Percentiles rank a stretch among this genome's conserved stretches.
These are phyloP conservation scores for Tupaia tana DNA, from an alignment of 2,113 vertebrate genomes.

Conservation along the genomic window DNA sequence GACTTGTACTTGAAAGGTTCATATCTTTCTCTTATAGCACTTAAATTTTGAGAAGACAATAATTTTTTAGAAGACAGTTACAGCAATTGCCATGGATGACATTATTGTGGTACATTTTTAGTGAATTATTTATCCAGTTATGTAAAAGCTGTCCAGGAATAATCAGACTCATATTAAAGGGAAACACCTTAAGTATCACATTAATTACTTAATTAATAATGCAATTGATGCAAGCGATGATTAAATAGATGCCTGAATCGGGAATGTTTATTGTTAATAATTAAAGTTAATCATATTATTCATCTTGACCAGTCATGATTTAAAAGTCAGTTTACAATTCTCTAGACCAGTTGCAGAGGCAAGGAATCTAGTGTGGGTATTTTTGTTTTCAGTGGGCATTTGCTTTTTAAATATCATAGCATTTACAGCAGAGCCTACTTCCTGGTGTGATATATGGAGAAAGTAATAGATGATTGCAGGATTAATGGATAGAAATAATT, in stretches of 20 bases:
- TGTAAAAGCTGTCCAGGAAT: background rate
- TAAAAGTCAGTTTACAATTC: background rate
- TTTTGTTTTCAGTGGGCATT: conserved; percentile 56
- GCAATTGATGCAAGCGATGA: background rate
- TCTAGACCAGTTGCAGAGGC: background rate
- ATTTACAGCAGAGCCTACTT: conserved; percentile 58
- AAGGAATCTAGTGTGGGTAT: conserved; percentile 4
- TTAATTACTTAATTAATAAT: conserved; percentile 36
- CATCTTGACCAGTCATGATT: background rate
- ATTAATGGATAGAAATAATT: conserved; percentile 81
- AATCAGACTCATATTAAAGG: background rate
- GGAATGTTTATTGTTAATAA: background rate
- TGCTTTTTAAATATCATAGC: conserved; percentile 67
- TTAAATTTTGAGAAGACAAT: background rate
- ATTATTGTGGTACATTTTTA: background rate
- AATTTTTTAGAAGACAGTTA: background rate
- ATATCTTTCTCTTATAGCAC: background rate
- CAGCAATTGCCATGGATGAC: background rate
- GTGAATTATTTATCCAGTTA: background rate
- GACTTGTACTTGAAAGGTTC: background rate
- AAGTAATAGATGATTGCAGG: conserved; percentile 68
- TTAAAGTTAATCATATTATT: background rate
- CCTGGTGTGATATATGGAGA: conserved; percentile 54
- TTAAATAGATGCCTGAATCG: background rate
- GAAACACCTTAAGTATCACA: background rate